Evolutionary conservation across 2,888 invertebrate species (phyloP).

Genomic region (Melinaea marsaeus): DNA sequence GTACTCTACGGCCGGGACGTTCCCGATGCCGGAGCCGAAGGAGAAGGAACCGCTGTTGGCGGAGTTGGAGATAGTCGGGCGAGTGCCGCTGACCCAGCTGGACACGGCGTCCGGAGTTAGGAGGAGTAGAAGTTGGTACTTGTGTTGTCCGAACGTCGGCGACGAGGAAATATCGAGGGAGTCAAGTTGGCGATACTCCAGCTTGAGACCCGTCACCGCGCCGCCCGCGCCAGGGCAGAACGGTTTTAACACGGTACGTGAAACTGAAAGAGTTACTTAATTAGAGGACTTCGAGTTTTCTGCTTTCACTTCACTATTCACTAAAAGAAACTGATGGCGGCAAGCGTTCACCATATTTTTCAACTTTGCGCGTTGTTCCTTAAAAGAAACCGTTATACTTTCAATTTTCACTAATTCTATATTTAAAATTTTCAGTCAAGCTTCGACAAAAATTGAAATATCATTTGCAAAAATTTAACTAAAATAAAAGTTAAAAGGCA

Average conservation of each 20-base stretch:
- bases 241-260: slow-evolving; percentile 46
- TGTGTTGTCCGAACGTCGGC: slow-evolving; percentile 74
- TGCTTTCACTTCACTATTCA: no score
- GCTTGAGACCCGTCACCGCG: slow-evolving; percentile 63
- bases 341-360: no score
- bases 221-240: slow-evolving; percentile 59
- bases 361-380: no score
- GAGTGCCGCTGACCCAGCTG: slow-evolving; percentile 60
- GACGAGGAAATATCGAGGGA: slow-evolving; percentile 66
- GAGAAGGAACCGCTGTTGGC: slow-evolving; percentile 67
- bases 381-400: no score
- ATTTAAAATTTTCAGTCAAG: no score
- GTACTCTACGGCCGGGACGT: slow-evolving; percentile 71
- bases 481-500: no score
- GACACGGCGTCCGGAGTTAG: slow-evolving; percentile 62
- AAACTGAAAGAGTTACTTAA: no score
- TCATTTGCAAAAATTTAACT: no score
- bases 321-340: no score
- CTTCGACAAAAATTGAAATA: no score
- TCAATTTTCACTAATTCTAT: no score
- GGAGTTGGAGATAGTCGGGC: slow-evolving; percentile 62
- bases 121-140: slow-evolving; percentile 79
- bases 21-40: slow-evolving; percentile 70
- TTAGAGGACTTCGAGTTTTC: no score
- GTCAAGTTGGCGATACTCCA: slow-evolving; percentile 69